Base-by-base conservation (phyloP, 2,797 vertebrate genomes). In the Sebastolobus alascanus region DNA sequence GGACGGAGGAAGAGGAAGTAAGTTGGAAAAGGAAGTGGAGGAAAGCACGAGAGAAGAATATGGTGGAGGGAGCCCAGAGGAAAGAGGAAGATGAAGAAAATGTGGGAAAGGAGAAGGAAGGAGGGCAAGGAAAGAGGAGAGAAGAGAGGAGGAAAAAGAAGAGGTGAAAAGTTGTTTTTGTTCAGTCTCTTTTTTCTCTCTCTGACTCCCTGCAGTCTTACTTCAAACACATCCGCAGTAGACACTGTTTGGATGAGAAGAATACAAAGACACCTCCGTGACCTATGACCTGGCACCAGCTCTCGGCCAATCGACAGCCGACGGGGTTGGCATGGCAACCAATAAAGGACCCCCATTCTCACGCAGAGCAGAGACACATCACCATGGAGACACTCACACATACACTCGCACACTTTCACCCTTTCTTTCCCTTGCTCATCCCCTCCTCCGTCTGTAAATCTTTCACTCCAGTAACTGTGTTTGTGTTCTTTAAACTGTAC, bases 221-320 rank as follows among this genome's bases (percentile, higher is more conserved):
- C 33, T 43, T 66, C 43, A 61, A 43, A 61, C 66, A 78, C 56
- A 72, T 50, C 77, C 52, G 25, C 75, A 68, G 72, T n/a, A 35
- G 70, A 87, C 68, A 79, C 74, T 27, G 67, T 89, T 90, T 84
- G 80, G 37, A 81, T 2, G 52, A 71, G 76, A 55, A 80, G 84
- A 86, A 91, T 58, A 87, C 87, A 92, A 91, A 90, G 87, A 94
- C 92, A 94, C 93, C 89, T 93, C 88, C 25, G 20, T 85, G 92
- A 94, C 94, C 93, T 95, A 8, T 93, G 94, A 94, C 94, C 93
- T 93, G 93, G 92, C 92, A 92, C 90, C 91, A 84, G 89, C 83
- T 84, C 84, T 61, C 31, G 63, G 72, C 91, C 88, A 91, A 93
- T 92, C 83, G 79, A 89, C 89, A 90, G 90, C 68, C 77, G 29